Evolutionary conservation across 2,888 invertebrate species (phyloP).

Genomic region (Steinernema carpocapsae): DNA sequence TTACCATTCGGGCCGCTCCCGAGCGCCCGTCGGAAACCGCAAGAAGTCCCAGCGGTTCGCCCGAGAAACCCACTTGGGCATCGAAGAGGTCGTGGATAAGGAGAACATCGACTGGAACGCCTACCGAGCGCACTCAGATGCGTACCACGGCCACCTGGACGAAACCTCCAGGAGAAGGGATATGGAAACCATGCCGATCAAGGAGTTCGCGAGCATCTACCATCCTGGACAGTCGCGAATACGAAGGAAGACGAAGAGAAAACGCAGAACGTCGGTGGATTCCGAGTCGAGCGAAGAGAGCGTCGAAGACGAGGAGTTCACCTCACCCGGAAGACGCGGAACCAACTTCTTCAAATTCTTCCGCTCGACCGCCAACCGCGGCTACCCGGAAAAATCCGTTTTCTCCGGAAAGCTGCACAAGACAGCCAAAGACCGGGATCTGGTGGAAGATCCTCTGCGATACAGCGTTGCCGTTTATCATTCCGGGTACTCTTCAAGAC

Average conservation of each 20-base stretch:
- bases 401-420: background rate
- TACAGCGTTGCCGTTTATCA: conserved; percentile 54
- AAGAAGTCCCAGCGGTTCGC: conserved; percentile 22
- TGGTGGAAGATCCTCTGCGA: conserved; percentile 52
- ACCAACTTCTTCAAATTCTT: conserved; percentile 32
- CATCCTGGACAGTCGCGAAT: conserved; percentile 25
- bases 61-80: conserved; percentile 34
- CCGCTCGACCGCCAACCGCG: background rate
- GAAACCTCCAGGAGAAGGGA: conserved; percentile 4
- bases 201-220: conserved; percentile 27
- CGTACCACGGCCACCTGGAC: conserved; percentile 34
- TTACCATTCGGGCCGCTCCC: conserved; percentile 43
- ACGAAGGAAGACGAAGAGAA: conserved; percentile 8
- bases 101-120: background rate
- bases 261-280: background rate
- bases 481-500: conserved; percentile 44
- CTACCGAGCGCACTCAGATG: background rate
- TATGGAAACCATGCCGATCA: conserved; percentile 36
- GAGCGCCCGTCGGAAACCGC: conserved; percentile 19
- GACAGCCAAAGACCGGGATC: conserved; percentile 37
- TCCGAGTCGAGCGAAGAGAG: background rate
- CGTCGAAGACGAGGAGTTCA: conserved; percentile 35
- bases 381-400: conserved; percentile 7
- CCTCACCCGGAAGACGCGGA: background rate
- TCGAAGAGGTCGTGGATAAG: conserved; percentile 31